phyloP scores from a whole-genome alignment of 2,888 invertebrate genomes.

The Melieria picta region DNA sequence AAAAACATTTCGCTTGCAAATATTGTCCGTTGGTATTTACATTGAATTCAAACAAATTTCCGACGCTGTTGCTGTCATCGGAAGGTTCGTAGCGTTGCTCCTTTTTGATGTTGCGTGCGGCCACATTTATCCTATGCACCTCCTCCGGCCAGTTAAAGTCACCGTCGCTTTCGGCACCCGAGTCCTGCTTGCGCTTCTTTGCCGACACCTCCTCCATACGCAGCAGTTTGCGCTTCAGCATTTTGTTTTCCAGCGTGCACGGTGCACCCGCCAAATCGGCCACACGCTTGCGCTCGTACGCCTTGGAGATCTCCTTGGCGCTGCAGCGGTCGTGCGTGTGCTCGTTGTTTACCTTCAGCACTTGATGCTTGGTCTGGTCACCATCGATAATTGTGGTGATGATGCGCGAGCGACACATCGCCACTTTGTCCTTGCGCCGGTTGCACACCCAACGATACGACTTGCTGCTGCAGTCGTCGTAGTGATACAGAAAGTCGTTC shows the following conservation, averaged over 20 bases:
- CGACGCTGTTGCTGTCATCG: background rate
- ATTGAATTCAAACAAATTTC: background rate
- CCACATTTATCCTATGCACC: no score
- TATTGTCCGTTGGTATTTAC: background rate
- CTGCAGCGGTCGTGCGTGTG: conserved; percentile 57
- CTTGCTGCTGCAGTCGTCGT: conserved; percentile 55
- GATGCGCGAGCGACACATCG: conserved; percentile 55
- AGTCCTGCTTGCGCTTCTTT: background rate
- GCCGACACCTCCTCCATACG: background rate
- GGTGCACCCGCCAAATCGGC: conserved; percentile 47
- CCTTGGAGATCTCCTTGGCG: conserved; percentile 54
- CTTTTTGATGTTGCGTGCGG: no score
- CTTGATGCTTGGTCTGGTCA: conserved; percentile 49
- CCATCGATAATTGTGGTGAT: conserved; percentile 51
- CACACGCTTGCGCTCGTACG: conserved; percentile 55
- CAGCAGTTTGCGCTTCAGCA: conserved; percentile 36
- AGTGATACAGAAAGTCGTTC: conserved; percentile 57
- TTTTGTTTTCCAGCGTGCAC: conserved; percentile 44
- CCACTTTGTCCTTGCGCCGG: conserved; percentile 53
- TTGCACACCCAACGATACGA: conserved; percentile 60
- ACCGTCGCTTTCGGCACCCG: conserved; percentile 18
- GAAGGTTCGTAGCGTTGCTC: background rate
- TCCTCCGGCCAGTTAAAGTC: conserved; percentile 15
- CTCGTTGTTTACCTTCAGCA: conserved; percentile 50
- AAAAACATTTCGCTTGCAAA: background rate